Base-by-base conservation (phyloP, 2,797 vertebrate species). In the Premnoplex brunnescens region DNA sequence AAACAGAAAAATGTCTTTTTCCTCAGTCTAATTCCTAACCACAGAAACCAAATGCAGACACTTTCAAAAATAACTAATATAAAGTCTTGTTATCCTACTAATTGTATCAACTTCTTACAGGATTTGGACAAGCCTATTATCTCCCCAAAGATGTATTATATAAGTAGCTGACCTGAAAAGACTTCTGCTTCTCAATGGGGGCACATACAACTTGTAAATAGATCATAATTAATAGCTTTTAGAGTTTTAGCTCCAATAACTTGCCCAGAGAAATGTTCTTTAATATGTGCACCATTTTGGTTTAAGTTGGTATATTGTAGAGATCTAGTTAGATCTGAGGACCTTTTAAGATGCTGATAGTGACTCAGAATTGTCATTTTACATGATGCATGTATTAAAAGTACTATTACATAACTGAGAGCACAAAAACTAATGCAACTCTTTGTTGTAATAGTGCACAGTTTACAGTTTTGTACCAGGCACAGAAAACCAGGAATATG, bases 41-140 rank as follows among this genome's bases (percentile, higher is more conserved):
- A 76, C 22, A 62, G 67, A 73, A 26, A 14, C 0, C 9, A 74
- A 91, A 75, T 11, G 14, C 24, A 84, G 49, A 71, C 13, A 62
- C 22, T 81, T 81, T 44, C 14, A 89, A 87, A 71, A 88, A 63
- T 22, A 89, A 51, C 28, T 81, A 51, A 69, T 75, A 28, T 27
- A 83, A 88, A 80, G 32, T 78, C 37, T 22, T 71, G 26, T 46
- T 79, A 66, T 9, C 23, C 28, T 69, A 36, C 41, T 90, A 91
- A 91, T 80, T 79, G 41, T 14, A 64, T 94, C 58, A 89, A 64
- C 36, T 64, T 85, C 81, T 87, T 66, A 92, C 5, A 67, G 54
- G 81, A 28, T 87, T 94, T 74, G 77, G n/a, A 64, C 13, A 95
- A 96, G 72, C 49, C 44, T 83, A 67, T 95, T 91, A 87, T 62